These are phyloP conservation scores for Falco berigora DNA, from an alignment of 2,797 vertebrate genomes.

Conservation along the genomic window DNA sequence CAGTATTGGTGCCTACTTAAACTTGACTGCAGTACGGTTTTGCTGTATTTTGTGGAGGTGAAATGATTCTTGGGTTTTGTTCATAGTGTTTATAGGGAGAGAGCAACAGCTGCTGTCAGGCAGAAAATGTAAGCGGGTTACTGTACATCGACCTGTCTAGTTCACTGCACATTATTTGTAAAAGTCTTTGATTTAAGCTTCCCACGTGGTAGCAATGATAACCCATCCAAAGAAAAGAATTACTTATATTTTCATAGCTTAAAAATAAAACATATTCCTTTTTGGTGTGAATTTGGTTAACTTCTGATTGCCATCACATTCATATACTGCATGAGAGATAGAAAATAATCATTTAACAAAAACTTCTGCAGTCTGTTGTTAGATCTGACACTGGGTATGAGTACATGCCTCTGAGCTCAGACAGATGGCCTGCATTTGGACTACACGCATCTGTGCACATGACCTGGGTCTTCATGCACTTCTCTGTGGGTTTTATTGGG, in stretches of 20 bases:
- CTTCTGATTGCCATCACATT: background rate
- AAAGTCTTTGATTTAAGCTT: background rate
- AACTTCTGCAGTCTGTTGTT: background rate
- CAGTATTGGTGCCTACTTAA: background rate
- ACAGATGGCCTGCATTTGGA: background rate
- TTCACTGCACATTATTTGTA: background rate
- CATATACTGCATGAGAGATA: background rate
- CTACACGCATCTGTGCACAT: background rate
- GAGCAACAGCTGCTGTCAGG: background rate
- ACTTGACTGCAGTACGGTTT: background rate
- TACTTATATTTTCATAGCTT: background rate
- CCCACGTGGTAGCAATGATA: background rate
- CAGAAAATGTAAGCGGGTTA: background rate
- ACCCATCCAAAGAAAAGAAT: background rate
- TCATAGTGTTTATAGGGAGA: background rate
- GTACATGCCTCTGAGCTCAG: background rate
- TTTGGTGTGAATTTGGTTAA: background rate
- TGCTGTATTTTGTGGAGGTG: background rate
- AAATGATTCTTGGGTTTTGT: background rate
- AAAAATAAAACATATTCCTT: background rate
- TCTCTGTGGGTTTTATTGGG: background rate
- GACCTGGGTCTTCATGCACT: background rate
- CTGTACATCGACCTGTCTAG: background rate
- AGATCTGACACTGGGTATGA: background rate
- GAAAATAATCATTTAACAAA: background rate